Base-by-base conservation (phyloP, 2,113 vertebrate species). In the Zosterops hypoxanthus region DNA sequence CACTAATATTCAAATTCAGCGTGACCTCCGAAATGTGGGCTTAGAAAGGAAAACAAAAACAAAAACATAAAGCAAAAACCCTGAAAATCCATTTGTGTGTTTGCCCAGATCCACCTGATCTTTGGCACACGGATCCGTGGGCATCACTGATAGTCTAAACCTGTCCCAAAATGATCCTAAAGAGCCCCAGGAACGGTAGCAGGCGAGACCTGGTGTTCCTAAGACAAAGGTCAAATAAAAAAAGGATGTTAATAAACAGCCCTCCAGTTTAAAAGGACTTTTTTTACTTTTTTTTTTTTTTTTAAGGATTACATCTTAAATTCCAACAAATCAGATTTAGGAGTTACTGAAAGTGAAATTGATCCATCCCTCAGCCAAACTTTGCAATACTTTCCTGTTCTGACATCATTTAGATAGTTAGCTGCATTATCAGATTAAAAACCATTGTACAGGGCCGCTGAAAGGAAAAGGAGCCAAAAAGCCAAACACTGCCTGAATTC, bases 261-360 rank as follows among this genome's bases (percentile, higher is more conserved):
- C 92, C 95, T 97, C 65, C 24, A 86, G 95, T 98, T 98, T 98
- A 98, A 89, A 98, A 92, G 96, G 95, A 97, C 95, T 98, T 88
- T 83, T 97, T 72, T 59, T 71, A n/a, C n/a, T 80, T 65, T 95
- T 94, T 97, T 85, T 93, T 87, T 97, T 83, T 97, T 97, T 81
- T 96, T 97, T 96, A 83, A 97, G 98, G 98, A 98, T 98, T 98
- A 98, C 98, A 98, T 98, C 97, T 98, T 98, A 98, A 98, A 98
- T 98, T 98, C 98, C 98, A 95, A 96, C 98, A 98, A 98, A 98
- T 98, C 98, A 98, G 98, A 98, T 98, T 98, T 98, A 98, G 98
- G 95, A 98, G 98, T 97, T 98, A 95, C 97, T 98, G 98, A 98
- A 98, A 98, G 98, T 98, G 98, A 98, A 98, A 98, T 98, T 98